These are phyloP conservation scores for Chorisops tibialis DNA, from an alignment of 2,888 invertebrate species.

Conservation along the genomic window DNA sequence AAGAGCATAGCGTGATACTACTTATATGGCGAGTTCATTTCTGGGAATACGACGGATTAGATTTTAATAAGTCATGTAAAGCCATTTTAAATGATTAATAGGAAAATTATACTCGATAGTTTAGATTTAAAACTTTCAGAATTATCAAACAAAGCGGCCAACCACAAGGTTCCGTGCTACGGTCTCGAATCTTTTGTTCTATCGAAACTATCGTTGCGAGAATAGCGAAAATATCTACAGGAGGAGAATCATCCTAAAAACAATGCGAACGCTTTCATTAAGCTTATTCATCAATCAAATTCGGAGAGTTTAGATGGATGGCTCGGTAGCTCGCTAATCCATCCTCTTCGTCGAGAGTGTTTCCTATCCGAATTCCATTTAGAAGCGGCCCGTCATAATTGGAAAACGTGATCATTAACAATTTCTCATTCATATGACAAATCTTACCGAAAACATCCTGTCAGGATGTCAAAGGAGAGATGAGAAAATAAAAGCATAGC, in stretches of 20 bases:
- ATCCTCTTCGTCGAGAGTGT: slow-evolving; percentile 13
- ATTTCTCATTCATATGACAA: slow-evolving; percentile 27
- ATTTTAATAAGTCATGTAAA: too few species aligned
- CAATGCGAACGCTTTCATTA: slow-evolving; percentile 19
- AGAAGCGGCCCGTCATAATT: slow-evolving; percentile 23
- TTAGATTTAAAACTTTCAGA: too few species aligned
- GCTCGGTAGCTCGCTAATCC: not conserved
- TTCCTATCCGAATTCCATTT: not conserved
- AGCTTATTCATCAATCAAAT: slow-evolving; percentile 12
- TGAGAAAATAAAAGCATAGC: not conserved
- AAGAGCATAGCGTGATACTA: too few species aligned
- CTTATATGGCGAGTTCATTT: too few species aligned
- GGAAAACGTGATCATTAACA: slow-evolving; percentile 26
- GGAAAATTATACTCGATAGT: too few species aligned
- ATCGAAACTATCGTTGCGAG: too few species aligned
- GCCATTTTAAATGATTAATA: too few species aligned
- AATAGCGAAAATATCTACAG: too few species aligned
- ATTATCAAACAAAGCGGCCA: too few species aligned
- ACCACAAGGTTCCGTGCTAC: too few species aligned
- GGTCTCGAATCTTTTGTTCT: too few species aligned
- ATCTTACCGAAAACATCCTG: slow-evolving; percentile 28
- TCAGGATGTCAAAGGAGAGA: slow-evolving; percentile 16
- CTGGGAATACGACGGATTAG: too few species aligned
- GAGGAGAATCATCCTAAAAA: not conserved
- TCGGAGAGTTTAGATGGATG: slow-evolving; percentile 4